Conservation (phyloP, 2,888 invertebrate genomes). For the Rhingia campestris region DNA sequence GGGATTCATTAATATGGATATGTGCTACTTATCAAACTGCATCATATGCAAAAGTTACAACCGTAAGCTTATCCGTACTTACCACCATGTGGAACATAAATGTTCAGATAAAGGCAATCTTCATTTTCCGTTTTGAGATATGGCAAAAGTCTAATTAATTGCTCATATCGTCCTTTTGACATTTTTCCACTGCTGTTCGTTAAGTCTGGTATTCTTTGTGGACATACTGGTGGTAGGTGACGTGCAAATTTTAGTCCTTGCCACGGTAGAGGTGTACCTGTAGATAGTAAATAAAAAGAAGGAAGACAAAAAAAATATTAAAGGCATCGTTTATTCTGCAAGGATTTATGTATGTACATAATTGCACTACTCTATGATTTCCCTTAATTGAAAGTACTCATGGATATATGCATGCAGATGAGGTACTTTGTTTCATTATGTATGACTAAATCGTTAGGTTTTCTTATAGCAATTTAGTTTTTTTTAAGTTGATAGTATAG, state of each 20-base stretch:
- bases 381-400: no score
- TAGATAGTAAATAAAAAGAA: conserved; percentile 72
- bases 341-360: no score
- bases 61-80: conserved; percentile 81
- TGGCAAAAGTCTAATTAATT: conserved; percentile 88
- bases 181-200: conserved; percentile 84
- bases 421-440: no score
- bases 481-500: no score
- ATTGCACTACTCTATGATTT: no score
- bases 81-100: conserved; percentile 95
- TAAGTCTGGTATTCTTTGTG: conserved; percentile 89
- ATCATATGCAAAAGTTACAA: no score
- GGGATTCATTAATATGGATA: neutral
- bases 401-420: no score
- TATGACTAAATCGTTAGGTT: no score
- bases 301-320: no score
- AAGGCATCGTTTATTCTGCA: neutral
- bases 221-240: conserved; percentile 92
- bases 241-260: conserved; percentile 87
- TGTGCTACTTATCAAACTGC: no score
- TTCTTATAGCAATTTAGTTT: no score
- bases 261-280: conserved; percentile 92
- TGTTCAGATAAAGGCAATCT: conserved; percentile 96
- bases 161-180: conserved; percentile 87
- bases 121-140: conserved; percentile 89